These are phyloP conservation scores for Xenopus petersii DNA, from an alignment of 2,797 vertebrate genomes.

Conservation along the genomic window DNA sequence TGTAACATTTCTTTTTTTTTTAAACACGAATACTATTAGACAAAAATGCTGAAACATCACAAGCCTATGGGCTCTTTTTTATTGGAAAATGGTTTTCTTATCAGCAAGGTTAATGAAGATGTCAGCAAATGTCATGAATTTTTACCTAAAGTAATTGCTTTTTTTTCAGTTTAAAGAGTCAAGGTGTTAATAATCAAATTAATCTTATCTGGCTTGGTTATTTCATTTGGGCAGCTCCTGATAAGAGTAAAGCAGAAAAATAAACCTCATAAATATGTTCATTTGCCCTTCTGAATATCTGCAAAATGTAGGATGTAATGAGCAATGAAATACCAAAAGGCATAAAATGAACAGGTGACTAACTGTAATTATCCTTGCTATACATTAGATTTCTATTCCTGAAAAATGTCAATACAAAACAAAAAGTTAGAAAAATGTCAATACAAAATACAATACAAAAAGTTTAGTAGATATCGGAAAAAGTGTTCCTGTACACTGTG, in stretches of 20 bases:
- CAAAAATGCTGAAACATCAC: not conserved
- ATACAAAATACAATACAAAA: no score
- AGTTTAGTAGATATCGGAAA: no score
- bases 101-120: constrained; percentile 4
- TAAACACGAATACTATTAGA: not conserved
- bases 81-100: constrained; percentile 1
- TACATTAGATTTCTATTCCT: no score
- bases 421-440: no score
- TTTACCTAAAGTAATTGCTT: constrained; percentile 8
- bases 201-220: not conserved
- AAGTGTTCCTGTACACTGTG: no score
- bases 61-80: not conserved
- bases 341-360: no score
- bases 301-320: no score
- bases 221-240: not conserved
- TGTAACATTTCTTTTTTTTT: no score
- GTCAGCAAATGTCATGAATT: not conserved
- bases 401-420: no score
- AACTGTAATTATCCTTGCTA: no score
- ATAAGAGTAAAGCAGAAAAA: not conserved
- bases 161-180: not conserved
- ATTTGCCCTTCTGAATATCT: not conserved
- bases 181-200: not conserved
- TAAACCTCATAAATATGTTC: not conserved
- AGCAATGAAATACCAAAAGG: no score